Base-by-base conservation (phyloP, 2,113 vertebrate genomes). In the Dipodomys ordii region DNA sequence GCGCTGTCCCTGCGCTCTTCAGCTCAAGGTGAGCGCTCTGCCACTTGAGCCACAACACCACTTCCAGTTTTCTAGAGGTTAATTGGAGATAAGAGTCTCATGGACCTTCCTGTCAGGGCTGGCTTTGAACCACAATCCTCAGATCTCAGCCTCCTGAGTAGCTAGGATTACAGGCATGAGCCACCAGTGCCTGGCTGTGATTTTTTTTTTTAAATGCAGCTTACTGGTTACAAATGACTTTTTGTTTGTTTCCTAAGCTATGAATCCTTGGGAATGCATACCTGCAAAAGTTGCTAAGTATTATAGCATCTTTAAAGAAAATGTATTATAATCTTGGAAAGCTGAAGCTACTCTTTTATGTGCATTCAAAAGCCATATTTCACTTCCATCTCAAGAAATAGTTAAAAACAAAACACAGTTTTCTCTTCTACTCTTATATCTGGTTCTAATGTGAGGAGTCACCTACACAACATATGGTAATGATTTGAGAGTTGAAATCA, bases 381-480 rank as follows among this genome's bases (percentile, higher is more conserved):
- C 67, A 73, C 77, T 19, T 76, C 30, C 80, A 49, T 92, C 28
- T 93, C 77, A 88, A 90, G 53, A 90, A 93, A 79, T 73, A 62
- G 78, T 88, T 95, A 94, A 71, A 95, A 92, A 92, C 68, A 35
- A 93, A 93, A 88, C 23, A 49, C 4, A 3, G 19, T 64, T 49
- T 82, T 79, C 81, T 20, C 30, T 92, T 76, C 49, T 28, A 93
- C 73, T 88, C 82, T 91, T 74, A 35, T 44, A n/a, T 85, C 82
- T 96, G 53, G 93, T 94, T 81, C 83, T 86, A 78, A 82, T 46
- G 57, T 83, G 77, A 28, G 49, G 73, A 88, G 44, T 93, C n/a
- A 91, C 77, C 84, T 79, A 90, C 92, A 49, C 91, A 95, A 87
- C 95, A 95, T 86, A 91, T 96, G 87, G 85, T 73, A 95, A 89